These are phyloP conservation scores for Minunthozetes semirufus DNA, from an alignment of 2,888 invertebrate genomes.

Conservation along the genomic window DNA sequence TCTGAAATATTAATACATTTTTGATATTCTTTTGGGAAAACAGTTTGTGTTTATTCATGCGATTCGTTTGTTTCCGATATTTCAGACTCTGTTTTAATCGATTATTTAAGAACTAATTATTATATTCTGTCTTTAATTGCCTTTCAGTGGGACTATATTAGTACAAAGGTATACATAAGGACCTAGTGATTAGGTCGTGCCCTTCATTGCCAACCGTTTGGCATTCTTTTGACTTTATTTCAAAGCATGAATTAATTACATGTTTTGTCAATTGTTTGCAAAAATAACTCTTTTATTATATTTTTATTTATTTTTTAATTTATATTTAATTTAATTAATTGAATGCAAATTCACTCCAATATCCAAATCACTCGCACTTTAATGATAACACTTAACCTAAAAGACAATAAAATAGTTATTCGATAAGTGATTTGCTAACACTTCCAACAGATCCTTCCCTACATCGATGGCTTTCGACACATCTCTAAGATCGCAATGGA, in stretches of 20 bases:
- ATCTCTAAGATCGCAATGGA: conserved; percentile 79
- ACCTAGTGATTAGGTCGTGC: background rate
- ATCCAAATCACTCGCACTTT: background rate
- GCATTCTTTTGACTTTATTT: background rate
- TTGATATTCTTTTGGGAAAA: too few relatives aligned
- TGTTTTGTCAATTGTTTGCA: too few relatives aligned
- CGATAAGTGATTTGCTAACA: conserved; percentile 47
- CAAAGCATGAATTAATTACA: background rate
- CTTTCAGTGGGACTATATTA: conserved; percentile 23
- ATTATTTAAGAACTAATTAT: background rate
- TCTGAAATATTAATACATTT: too few relatives aligned
- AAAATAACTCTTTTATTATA: conserved; percentile 5
- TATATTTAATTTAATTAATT: background rate
- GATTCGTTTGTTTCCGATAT: conserved; percentile 12
- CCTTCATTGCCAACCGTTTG: background rate
- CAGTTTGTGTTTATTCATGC: background rate
- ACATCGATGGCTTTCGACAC: conserved; percentile 87
- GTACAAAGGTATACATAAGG: background rate
- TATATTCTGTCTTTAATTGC: conserved; percentile 7
- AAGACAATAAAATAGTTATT: background rate
- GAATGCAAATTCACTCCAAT: background rate
- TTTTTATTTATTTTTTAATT: conserved; percentile 18
- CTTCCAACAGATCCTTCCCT: conserved; percentile 68
- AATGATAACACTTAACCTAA: background rate
- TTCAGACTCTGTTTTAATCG: background rate